Evolutionary conservation across 2,113 vertebrate genomes (phyloP).

Genomic region (Myiopsitta monachus): DNA sequence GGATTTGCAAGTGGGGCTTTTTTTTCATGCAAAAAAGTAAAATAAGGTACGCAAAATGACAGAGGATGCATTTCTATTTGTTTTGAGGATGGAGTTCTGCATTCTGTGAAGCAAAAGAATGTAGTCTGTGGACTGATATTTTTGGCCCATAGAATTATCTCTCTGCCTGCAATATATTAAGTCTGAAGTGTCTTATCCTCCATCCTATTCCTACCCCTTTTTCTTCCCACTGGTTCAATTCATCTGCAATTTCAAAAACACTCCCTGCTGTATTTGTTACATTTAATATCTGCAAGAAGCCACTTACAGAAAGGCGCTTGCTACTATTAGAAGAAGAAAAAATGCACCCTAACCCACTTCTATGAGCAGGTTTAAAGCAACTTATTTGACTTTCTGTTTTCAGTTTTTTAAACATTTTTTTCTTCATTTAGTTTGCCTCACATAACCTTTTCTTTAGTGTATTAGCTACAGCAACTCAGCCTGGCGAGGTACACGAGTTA

Average conservation of each 20-base stretch:
- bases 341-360: not conserved
- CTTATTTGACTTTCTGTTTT: conserved; percentile 13
- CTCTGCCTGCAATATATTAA: not conserved
- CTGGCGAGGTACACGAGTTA: not conserved
- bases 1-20: rapidly evolving
- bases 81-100: not conserved
- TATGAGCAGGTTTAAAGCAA: conserved; percentile 38
- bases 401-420: not conserved
- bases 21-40: not conserved
- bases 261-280: conserved; percentile 44
- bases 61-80: not conserved
- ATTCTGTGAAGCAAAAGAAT: not conserved
- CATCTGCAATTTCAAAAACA: conserved; percentile 31
- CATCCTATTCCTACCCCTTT: not conserved
- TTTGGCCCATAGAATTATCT: not conserved
- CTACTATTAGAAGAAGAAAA: not conserved
- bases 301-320: not conserved
- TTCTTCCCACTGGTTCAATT: conserved; percentile 12
- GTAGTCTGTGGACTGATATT: not conserved
- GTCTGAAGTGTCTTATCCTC: not conserved
- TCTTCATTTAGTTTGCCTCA: not conserved
- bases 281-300: conserved; percentile 35
- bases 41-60: not conserved
- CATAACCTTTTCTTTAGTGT: not conserved
- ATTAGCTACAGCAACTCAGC: not conserved